Base-by-base conservation (phyloP, 2,113 vertebrate species). In the Esox niger region DNA sequence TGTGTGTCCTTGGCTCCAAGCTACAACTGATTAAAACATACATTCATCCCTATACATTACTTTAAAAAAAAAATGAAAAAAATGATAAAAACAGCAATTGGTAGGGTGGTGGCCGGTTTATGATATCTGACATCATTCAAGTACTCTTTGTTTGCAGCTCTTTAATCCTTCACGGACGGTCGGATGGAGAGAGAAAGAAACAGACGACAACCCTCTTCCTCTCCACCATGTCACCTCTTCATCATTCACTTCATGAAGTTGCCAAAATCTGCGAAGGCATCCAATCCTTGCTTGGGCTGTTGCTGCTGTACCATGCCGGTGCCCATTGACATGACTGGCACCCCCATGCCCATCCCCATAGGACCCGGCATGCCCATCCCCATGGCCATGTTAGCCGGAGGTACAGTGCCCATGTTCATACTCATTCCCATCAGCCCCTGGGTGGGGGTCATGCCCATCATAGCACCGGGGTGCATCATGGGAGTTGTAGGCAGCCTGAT, bases 251-350 rank as follows among this genome's bases (percentile, higher is more conserved):
- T 99, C 88, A 95, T 95, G 89, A 99, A 99, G 93, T 97, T 98
- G 88, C 91, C 95, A 66, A 99, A 99, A 88, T 98, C 96, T 87
- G 96, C 96, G 83, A 99, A 99, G 92, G 95, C 95, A 90, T 99
- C 95, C 82, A 43, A 15, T 6, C 38, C 38, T 43, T 93, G 95
- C 93, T 96, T 99, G 87, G 93, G 93, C 78, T 93, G n/a, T n/a
- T n/a, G 95, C 79, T 83, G 95, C 80, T 83, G 86, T 64, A 93
- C 91, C 93, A 93, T 91, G 79, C 85, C 90, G 68, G 94, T 83
- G 85, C 89, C 87, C 88, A 95, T 91, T 7, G 83, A 85, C 84
- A 88, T 87, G 7, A 81, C 75, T 15, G 71, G 54, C 64, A 68
- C 35, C 31, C 59, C 32, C 59, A 61, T 79, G 29, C 90, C 93